Percentiles rank a stretch among this genome's conserved stretches.
These are phyloP conservation scores for Mimachlamys varia DNA, from an alignment of 2,888 invertebrate species.

Conservation along the genomic window DNA sequence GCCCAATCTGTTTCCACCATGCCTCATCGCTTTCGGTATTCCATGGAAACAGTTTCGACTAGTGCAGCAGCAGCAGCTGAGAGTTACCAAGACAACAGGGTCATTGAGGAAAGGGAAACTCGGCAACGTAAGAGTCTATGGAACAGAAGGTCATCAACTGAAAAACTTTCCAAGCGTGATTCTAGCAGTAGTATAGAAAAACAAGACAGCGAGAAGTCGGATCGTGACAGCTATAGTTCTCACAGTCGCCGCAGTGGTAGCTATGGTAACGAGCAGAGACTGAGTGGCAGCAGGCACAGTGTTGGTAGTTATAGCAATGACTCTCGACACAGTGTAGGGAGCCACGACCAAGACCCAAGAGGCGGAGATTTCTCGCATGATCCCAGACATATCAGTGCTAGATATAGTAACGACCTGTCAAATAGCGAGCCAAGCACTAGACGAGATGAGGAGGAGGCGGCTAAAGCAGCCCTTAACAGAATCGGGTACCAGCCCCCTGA, in stretches of 20 bases:
- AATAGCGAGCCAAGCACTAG: background rate
- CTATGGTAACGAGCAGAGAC: slow-evolving; percentile 3
- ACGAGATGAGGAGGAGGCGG: slow-evolving; percentile 15
- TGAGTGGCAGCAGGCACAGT: slow-evolving; percentile 8
- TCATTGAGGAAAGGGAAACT: slow-evolving; percentile 54
- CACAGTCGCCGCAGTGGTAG: slow-evolving; percentile 18
- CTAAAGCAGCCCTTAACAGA: background rate
- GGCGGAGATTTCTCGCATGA: background rate
- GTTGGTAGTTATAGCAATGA: background rate
- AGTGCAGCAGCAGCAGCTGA: slow-evolving; percentile 39
- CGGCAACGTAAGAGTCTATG: slow-evolving; percentile 35
- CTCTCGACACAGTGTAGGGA: background rate
- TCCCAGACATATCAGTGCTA: background rate
- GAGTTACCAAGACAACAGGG: slow-evolving; percentile 51
- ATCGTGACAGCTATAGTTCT: slow-evolving; percentile 45
- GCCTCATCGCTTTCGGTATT: slow-evolving; percentile 34
- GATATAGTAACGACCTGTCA: background rate
- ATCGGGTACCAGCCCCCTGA: slow-evolving; percentile 2
- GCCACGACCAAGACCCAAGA: background rate
- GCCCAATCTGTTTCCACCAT: slow-evolving; percentile 51
- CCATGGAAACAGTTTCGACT: slow-evolving; percentile 47
- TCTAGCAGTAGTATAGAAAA: slow-evolving; percentile 53
- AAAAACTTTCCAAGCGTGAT: slow-evolving; percentile 43
- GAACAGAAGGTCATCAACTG: slow-evolving; percentile 39
- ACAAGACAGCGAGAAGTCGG: slow-evolving; percentile 58